Base-by-base conservation (phyloP, 2,113 vertebrate genomes). In the Theristicus caerulescens region DNA sequence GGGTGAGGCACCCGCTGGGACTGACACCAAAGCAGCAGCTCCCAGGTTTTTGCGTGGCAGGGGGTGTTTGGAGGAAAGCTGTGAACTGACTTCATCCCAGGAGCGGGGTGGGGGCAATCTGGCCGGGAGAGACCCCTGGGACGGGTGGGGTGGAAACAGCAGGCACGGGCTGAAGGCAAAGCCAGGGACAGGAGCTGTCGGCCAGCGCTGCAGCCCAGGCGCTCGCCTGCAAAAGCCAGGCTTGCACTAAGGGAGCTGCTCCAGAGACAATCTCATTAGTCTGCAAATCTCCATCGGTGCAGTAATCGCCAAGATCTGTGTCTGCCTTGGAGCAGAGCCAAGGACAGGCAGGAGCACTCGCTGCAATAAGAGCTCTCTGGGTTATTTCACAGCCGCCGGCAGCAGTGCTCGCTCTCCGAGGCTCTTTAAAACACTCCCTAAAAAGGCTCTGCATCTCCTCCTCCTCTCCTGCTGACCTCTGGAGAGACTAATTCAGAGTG, bases 381-480 rank as follows among this genome's bases (percentile, higher is more conserved):
- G 11, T 61, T 80, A 9, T 19, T 64, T 90, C 40, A 3, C 27
- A 6, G 83, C 82, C 77, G 1, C 36, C 11, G 11, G 72, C 82
- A 58, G 94, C 71, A 6, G 3, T 1, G 18, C 88, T 40, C 57
- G 8, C 84, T 65, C 62, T 70, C n/a, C 10, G 1, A 32, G n/a
- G 70, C 71, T 57, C 94, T 93, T 96, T 87, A 86, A 96, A 95
- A 89, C n/a, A 2, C 87, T 88, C 82, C 86, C 74, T 88, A 59
- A 86, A 97, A 82, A 76, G 92, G 86, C 88, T 93, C 57, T 87
- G 81, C 64, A 19, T 90, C 89, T 54, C 81, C 83, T 95, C 79
- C 90, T 96, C 85, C 92, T 92, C 84, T 67, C 36, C 55, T 16
- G 2, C 64, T 67, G 67, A 66, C 55, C 71, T 81, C 82, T 44